Base-by-base conservation (phyloP, 2,113 vertebrate species). In the Ginglymostoma cirratum region DNA sequence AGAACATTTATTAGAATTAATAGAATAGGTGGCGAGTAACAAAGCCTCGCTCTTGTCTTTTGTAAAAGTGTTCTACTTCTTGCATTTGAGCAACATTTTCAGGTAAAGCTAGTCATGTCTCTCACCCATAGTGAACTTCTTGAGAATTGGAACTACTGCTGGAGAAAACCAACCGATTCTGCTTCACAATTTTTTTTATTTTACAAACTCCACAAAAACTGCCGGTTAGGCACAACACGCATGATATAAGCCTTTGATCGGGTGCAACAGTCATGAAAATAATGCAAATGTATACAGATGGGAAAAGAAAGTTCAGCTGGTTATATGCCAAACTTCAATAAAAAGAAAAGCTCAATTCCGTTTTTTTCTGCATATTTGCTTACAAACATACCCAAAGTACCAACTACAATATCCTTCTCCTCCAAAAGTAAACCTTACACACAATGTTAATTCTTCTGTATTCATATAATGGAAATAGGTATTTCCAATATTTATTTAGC, bases 331-430 rank as follows among this genome's bases (percentile, higher is more conserved):
- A 95, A 17, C 45, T 45, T 48, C 42, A 72, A 67, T 48, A 1
- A 94, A 1, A 94, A 48, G 42, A 95, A 89, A 89, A 89, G 42
- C 89, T 93, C 61, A 70, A 27, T 94, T 69, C 90, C 3, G 67
- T 27, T 72, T 72, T 72, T 95, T 95, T 72, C 42, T 72, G 66
- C 42, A 72, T 95, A 72, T 76, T 95, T 95, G 67, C 66, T 52
- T 7, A 17, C 45, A 76, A 95, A 95, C 69, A 45, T 45, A 38
- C 21, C 23, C 52, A 23, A 4, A 67, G 48, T 67, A 94, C 90
- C 38, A 30, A 14, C 52, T 92, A 65, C 34, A 92, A 38, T 83
- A 83, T 92, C 34, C 19, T 67, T 48, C 48, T 48, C n/a, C 23
- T 72, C 93, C 24, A 70, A 95, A 52, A 30, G 76, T 95, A 72